Conservation (phyloP, 37 sponge, comb jelly and placozoan species). For the Diacarnus erythraeanus region DNA sequence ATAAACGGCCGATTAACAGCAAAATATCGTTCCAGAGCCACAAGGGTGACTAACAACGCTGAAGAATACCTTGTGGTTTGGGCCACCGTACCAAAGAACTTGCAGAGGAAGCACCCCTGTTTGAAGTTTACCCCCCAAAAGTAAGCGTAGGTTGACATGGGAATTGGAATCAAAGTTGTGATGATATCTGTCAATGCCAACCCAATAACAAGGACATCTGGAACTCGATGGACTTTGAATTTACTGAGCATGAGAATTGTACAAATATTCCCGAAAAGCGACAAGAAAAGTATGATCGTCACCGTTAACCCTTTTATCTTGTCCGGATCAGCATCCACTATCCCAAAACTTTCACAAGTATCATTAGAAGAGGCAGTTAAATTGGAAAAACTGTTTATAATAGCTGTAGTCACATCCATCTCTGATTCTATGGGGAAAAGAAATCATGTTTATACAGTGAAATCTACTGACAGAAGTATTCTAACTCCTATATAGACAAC, state of each 20-base stretch:
- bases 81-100: constrained; percentile 49
- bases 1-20: constrained; percentile 69
- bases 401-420: too few relatives aligned
- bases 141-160: constrained; percentile 52
- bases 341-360: background rate
- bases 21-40: constrained; percentile 78
- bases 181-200: constrained; percentile 68
- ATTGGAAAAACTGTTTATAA: too few relatives aligned
- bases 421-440: too few relatives aligned
- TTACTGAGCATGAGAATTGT: constrained; percentile 51
- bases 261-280: constrained; percentile 52
- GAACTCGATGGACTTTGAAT: constrained; percentile 63
- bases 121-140: constrained; percentile 12
- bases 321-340: background rate
- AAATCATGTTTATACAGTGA: too few relatives aligned
- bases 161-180: constrained; percentile 55
- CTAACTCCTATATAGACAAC: too few relatives aligned
- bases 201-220: constrained; percentile 70
- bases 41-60: constrained; percentile 57
- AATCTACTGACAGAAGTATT: too few relatives aligned
- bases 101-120: constrained; percentile 34
- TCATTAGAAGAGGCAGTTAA: too few relatives aligned
- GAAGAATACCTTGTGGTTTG: constrained; percentile 64
- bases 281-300: constrained; percentile 24
- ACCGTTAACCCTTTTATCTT: constrained; percentile 11